Percentiles rank a stretch among this genome's conserved stretches.
These are phyloP conservation scores for Pheosia gnoma DNA, from an alignment of 2,888 invertebrate genomes.

Conservation along the genomic window DNA sequence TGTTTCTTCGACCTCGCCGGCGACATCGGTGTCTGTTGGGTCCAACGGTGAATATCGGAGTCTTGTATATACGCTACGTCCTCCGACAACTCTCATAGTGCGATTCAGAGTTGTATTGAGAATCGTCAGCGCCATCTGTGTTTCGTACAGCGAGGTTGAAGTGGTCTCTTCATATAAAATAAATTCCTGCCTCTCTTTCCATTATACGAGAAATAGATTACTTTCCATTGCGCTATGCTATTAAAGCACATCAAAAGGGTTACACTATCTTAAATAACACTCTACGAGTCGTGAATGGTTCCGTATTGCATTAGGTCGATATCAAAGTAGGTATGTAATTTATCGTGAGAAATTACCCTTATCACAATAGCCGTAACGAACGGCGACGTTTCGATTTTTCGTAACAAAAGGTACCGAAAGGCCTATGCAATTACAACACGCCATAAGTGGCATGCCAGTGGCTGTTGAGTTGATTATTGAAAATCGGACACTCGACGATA, in stretches of 20 bases:
- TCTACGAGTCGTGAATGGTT: background rate
- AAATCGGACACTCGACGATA: background rate
- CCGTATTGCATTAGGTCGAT: background rate
- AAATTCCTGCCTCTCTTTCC: no score
- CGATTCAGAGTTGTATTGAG: no score
- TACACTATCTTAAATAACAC: background rate
- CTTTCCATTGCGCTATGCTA: background rate
- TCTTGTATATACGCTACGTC: no score
- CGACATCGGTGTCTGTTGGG: no score
- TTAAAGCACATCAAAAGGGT: background rate
- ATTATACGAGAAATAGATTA: no score
- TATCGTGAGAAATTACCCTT: conserved; percentile 3
- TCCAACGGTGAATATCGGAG: no score
- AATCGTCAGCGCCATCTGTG: no score
- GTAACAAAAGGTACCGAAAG: background rate
- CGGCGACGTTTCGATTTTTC: conserved; percentile 5
- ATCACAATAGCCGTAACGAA: conserved; percentile 5
- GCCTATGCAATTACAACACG: background rate
- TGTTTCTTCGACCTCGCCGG: no score
- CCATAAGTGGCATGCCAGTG: background rate
- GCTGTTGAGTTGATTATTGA: background rate
- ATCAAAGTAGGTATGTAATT: background rate
- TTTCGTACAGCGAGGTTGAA: no score
- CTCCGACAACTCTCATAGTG: no score
- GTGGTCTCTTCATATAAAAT: no score